phyloP scores from a whole-genome alignment of 2,888 invertebrate genomes.

The Mythimna albipuncta region DNA sequence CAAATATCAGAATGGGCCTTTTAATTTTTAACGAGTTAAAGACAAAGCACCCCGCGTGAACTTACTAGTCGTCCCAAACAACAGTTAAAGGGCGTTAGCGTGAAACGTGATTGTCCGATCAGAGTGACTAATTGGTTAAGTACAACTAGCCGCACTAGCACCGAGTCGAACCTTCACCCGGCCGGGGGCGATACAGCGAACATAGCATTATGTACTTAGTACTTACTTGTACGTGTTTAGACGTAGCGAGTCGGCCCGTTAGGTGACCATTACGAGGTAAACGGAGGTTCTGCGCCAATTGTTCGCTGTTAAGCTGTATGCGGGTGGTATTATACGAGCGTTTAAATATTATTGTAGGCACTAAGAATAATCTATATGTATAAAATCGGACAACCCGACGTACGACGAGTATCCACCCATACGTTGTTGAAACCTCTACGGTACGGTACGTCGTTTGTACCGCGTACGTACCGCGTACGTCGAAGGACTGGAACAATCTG shows the following conservation, averaged over 20 bases:
- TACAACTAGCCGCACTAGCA: constrained; percentile 59
- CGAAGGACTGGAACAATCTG: too few species aligned
- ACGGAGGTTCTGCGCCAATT: constrained; percentile 17
- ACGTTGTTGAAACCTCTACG: too few species aligned
- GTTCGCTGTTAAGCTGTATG: constrained; percentile 12
- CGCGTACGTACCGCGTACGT: too few species aligned
- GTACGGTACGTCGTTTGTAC: too few species aligned
- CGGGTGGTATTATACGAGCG: background rate
- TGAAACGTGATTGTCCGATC: constrained; percentile 75
- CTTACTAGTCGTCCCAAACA: constrained; percentile 43
- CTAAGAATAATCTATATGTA: too few species aligned
- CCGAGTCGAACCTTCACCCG: constrained; percentile 54
- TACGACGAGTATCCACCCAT: too few species aligned
- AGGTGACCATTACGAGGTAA: constrained; percentile 36
- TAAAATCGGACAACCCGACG: too few species aligned
- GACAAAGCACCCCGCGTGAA: constrained; percentile 23
- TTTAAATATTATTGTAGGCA: background rate
- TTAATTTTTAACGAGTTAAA: too few species aligned
- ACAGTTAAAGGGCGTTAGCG: constrained; percentile 69
- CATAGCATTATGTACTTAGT: constrained; percentile 56
- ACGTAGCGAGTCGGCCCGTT: constrained; percentile 39
- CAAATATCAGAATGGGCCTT: too few species aligned
- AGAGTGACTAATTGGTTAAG: constrained; percentile 79
- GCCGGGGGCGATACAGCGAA: constrained; percentile 48
- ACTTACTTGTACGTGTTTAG: constrained; percentile 39